Evolutionary conservation across 1,140 invertebrate species (phyloP).

Genomic region (Drosophila repletoides): DNA sequence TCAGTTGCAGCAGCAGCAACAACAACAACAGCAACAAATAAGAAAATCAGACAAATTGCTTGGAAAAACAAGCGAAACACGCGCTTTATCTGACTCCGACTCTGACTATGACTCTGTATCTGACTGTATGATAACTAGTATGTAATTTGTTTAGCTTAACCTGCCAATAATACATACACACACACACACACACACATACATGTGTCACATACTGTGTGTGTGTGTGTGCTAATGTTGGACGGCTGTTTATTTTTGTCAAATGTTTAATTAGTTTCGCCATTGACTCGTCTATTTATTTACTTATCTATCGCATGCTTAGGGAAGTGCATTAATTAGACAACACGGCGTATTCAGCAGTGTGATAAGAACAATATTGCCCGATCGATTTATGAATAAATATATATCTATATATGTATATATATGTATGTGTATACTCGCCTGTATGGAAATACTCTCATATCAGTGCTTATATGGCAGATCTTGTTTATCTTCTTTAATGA

Average conservation of each 20-base stretch:
- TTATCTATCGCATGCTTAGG: background rate
- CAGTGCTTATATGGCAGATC: background rate
- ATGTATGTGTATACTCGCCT: background rate
- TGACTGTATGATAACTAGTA: constrained; percentile 41
- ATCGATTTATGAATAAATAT: constrained; percentile 6
- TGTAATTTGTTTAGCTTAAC: constrained; percentile 58
- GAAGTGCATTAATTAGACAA: constrained; percentile 57
- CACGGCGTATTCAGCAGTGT: constrained; percentile 23
- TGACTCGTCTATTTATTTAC: constrained; percentile 3
- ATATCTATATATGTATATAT: background rate
- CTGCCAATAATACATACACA: constrained; percentile 10
- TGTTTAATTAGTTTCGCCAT: constrained; percentile 68
- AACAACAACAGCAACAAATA: too few relatives aligned
- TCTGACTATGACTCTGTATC: too few relatives aligned
- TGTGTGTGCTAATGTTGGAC: background rate
- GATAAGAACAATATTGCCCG: constrained; percentile 53
- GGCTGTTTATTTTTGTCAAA: constrained; percentile 50
- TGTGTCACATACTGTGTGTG: too few relatives aligned
- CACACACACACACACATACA: background rate
- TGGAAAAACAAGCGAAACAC: constrained; percentile 30
- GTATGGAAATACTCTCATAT: too few relatives aligned
- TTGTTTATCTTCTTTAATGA: background rate
- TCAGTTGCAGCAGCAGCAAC: too few relatives aligned
- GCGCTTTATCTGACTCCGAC: constrained; percentile 37
- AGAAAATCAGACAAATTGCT: constrained; percentile 62